These are phyloP conservation scores for Hyposoter didymator DNA, from an alignment of 2,888 invertebrate genomes.

Conservation along the genomic window DNA sequence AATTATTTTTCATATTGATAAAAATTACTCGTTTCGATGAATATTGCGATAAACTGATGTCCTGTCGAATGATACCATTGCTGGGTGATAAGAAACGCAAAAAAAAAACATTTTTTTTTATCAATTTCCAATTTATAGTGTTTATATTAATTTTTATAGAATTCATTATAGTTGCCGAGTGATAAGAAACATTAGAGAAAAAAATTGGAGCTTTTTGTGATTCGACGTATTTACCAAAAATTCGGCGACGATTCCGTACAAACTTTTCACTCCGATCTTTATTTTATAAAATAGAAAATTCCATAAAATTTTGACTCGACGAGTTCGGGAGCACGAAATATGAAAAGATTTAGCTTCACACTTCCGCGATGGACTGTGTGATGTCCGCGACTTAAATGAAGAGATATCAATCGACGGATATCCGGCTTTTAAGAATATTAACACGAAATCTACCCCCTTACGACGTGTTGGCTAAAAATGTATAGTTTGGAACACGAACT, in stretches of 20 bases:
- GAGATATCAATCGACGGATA: slow-evolving; percentile 68
- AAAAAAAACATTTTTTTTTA: too few species aligned
- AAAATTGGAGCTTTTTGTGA: background rate
- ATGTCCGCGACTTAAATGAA: slow-evolving; percentile 46
- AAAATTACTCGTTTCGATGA: too few species aligned
- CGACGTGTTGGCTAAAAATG: slow-evolving; percentile 15
- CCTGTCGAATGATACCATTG: too few species aligned
- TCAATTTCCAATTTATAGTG: too few species aligned
- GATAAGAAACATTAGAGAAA: background rate
- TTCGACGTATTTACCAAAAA: too few species aligned
- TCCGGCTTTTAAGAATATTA: slow-evolving; percentile 69
- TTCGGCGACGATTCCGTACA: too few species aligned
- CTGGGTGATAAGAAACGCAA: too few species aligned
- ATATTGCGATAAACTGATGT: too few species aligned
- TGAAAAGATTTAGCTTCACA: background rate
- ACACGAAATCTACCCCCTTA: slow-evolving; percentile 30
- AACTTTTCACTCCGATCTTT: background rate
- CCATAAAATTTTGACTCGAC: background rate
- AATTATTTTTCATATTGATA: too few species aligned
- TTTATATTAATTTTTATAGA: too few species aligned
- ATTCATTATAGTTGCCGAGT: too few species aligned
- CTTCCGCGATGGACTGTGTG: background rate
- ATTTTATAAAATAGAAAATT: background rate
- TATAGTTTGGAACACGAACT: slow-evolving; percentile 1
- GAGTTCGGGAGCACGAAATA: background rate